These are phyloP conservation scores for Caenorhabditis auriculariae DNA, from an alignment of 2,888 invertebrate species.

Conservation along the genomic window DNA sequence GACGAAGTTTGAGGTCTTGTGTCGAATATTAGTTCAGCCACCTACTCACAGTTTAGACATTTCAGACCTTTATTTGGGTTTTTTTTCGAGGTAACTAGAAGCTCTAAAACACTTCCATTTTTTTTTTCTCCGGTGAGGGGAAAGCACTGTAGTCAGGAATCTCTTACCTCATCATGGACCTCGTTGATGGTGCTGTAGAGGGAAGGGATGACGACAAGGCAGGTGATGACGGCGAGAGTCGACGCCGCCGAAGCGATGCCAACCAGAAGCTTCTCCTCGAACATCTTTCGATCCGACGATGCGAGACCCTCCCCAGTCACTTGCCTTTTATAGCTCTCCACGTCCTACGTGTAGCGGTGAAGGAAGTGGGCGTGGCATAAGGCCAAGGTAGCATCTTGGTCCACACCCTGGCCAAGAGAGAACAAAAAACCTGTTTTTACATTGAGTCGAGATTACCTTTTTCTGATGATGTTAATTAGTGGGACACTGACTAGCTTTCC, in stretches of 20 bases:
- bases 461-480: too few species aligned
- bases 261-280: conserved; percentile 48
- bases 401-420: too few species aligned
- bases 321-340: conserved; percentile 21
- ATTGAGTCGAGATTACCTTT: too few species aligned
- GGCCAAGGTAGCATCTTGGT: too few species aligned
- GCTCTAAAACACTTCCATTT: not conserved
- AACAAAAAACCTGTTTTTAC: too few species aligned
- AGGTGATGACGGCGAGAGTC: conserved; percentile 39
- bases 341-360: not conserved
- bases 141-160: not conserved
- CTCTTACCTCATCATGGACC: conserved; percentile 34
- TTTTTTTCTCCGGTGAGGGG: not conserved
- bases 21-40: too few species aligned
- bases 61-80: not conserved
- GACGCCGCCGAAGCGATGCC: conserved; percentile 40
- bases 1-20: too few species aligned
- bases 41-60: too few species aligned
- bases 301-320: not conserved
- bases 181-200: conserved; percentile 59
- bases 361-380: too few species aligned
- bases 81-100: too few species aligned
- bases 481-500: too few species aligned
- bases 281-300: conserved; percentile 37
- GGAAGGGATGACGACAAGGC: conserved; percentile 54